Evolutionary conservation across 2,113 vertebrate genomes (phyloP), one percentile per base, ranked within the genome.

Genomic region (Brachypteracias leptosomus): DNA sequence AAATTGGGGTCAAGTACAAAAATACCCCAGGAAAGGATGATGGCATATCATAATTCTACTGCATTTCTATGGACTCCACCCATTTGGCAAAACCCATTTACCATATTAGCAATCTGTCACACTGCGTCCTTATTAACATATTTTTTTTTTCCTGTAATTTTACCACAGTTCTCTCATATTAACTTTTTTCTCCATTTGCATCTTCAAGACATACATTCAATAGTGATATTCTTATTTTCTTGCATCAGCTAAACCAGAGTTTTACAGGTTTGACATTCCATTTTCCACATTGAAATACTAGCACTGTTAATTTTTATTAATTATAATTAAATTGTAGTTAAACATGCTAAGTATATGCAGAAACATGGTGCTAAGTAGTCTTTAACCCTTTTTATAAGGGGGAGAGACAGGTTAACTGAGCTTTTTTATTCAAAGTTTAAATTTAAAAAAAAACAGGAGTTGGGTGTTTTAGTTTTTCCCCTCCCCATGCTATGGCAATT

Each of bases 71-170:
- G 21, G 62, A 42, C 36, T 52, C 21, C 36, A 67, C 9, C 3
- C 9, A 89, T 54, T 35, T 1, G 10, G 9, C 57, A 82, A 82
- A 70, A 57, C 18, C 35, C 18, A 58, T 44, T 71, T 62, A 29
- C 38, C 3, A 1, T 28, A 42, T 16, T 51, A 73, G 29, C 29
- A 80, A 74, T 35, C 7, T 0, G 0, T n/a, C 21, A 57, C 36
- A 13, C 20, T n/a, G 82, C 12, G 63, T n/a, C 5, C 8, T 40
- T 67, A 33, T 22, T 62, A 44, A 62, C 2, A 8, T 59, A 9
- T 47, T 65, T 65, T 59, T 40, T 44, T 65, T 85, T 74, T 57
- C 22, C 19, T 70, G 5, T 9, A 40, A 52, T 86, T 79, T 93
- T 79, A 54, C 20, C 18, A 49, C 10, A 74, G 9, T 78, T 77